Conservation (phyloP, 2,113 vertebrate species). For the Hoplias malabaricus region DNA sequence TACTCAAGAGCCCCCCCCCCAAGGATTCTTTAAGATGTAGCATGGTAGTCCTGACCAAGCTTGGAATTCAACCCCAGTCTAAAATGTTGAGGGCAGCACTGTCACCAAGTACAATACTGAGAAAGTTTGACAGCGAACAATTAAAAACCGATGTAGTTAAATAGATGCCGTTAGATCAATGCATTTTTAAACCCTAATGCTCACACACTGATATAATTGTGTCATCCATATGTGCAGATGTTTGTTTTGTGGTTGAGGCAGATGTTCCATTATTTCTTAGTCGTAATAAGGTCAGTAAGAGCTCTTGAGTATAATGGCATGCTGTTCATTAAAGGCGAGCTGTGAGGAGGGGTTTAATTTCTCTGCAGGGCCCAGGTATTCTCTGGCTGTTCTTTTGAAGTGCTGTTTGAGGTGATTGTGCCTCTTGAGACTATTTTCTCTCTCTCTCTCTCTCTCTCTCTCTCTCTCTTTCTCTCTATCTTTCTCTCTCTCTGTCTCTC, state of each 20-base stretch:
- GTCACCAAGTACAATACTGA: too few relatives aligned
- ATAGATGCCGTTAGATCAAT: too few relatives aligned
- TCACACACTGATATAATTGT: background rate
- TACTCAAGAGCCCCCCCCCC: too few relatives aligned
- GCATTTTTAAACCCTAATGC: background rate
- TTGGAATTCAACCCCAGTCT: too few relatives aligned
- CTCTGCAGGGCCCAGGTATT: conserved; percentile 11
- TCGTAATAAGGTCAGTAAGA: conserved; percentile 10
- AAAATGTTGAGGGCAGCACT: too few relatives aligned
- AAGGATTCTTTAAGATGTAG: too few relatives aligned
- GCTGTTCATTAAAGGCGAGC: background rate
- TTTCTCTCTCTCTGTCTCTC: too few relatives aligned
- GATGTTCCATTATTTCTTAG: conserved; percentile 15
- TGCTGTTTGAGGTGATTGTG: conserved; percentile 20
- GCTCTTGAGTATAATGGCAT: background rate
- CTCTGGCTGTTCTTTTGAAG: conserved; percentile 22
- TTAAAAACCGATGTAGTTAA: too few relatives aligned
- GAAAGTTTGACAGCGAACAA: too few relatives aligned
- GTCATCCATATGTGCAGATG: background rate
- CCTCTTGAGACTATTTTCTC: conserved; percentile 34
- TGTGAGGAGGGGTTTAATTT: conserved; percentile 10
- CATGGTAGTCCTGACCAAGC: too few relatives aligned
- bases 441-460: too few relatives aligned
- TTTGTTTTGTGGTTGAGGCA: conserved; percentile 19
- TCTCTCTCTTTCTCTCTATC: too few relatives aligned